phyloP scores from a whole-genome alignment of 1,140 invertebrate species.

The Brevipalpus yothersi region DNA sequence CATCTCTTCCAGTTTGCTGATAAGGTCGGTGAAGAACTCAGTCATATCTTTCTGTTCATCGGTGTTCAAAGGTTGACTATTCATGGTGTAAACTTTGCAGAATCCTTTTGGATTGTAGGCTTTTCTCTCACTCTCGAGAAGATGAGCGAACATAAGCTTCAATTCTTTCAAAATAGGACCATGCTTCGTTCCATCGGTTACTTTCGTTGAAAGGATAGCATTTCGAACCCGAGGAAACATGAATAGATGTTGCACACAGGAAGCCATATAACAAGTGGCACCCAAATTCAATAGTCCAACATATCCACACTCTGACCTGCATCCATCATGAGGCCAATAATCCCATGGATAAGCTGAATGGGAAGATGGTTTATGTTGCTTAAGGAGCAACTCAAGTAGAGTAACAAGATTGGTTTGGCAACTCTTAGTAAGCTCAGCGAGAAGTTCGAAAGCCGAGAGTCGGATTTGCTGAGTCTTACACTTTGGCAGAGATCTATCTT shows the following conservation, averaged over 20 bases:
- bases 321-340: slow-evolving; percentile 87
- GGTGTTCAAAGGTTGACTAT: slow-evolving; percentile 77
- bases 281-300: slow-evolving; percentile 80
- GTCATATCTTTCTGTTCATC: slow-evolving; percentile 96
- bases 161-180: slow-evolving; percentile 55
- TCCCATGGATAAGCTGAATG: slow-evolving; percentile 77
- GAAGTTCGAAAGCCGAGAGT: slow-evolving; percentile 62
- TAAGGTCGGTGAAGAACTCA: slow-evolving; percentile 86
- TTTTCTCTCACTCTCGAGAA: slow-evolving; percentile 75
- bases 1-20: slow-evolving; percentile 88
- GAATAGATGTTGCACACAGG: slow-evolving; percentile 82
- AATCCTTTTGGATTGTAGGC: slow-evolving; percentile 83
- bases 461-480: slow-evolving; percentile 69
- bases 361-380: slow-evolving; percentile 52
- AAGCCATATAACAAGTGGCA: slow-evolving; percentile 89
- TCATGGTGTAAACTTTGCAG: slow-evolving; percentile 89
- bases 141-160: slow-evolving; percentile 82
- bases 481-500: slow-evolving; percentile 55
- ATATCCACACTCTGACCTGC: slow-evolving; percentile 71
- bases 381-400: slow-evolving; percentile 49
- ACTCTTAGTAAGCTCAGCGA: slow-evolving; percentile 60
- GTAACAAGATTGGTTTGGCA: slow-evolving; percentile 60
- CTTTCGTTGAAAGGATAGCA: slow-evolving; percentile 40
- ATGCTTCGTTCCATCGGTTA: slow-evolving; percentile 38
- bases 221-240: slow-evolving; percentile 79